Base-by-base conservation (phyloP, 1,140 invertebrate species). In the Drosophila ananassae region DNA sequence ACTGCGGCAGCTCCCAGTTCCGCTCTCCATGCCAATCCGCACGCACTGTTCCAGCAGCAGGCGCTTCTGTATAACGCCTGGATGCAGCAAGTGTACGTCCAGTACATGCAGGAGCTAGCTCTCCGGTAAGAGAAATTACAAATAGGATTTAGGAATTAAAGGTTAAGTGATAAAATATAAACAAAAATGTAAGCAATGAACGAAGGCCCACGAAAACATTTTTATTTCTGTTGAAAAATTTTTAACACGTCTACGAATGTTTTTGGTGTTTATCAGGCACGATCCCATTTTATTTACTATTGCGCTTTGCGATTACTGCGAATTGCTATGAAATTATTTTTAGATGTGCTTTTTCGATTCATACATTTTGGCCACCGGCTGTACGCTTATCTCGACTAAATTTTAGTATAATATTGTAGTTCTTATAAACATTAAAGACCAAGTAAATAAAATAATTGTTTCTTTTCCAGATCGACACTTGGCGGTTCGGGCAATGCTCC, bases 31-130 rank as follows among this genome's bases (percentile, higher is more conserved):
- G 22, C 53, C 64, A 41, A 24, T 53, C 34, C 57, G 5, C 77
- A 75, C 7, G 50, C 47, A 48, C 25, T 50, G 46, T 44, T 74
- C 48, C 73, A 85, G 41, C 83, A 89, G 32, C 87, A 90, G 58
- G 73, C 67, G 0, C 25, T 91, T 12, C 58, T 92, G 30, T 91
- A 91, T 47, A 91, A 82, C 41, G 79, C 63, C 12, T 95, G 94
- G 95, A 95, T 98, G 94, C 96, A 97, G 84, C 96, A 98, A 76
- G 95, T 95, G 8, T 98, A 98, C 92, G 93, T 95, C 17, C 95
- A 97, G 89, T 97, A 98, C 92, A 95, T 97, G 93, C 94, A 95
- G 48, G 96, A 97, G 78, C 97, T 97, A 90, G 95, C 96, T 93
- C 95, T 97, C 84, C 92, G 95, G 95, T 93, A 80, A 93, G 92